Conservation (phyloP, 2,888 invertebrate species). For the Stratiomys singularior region DNA sequence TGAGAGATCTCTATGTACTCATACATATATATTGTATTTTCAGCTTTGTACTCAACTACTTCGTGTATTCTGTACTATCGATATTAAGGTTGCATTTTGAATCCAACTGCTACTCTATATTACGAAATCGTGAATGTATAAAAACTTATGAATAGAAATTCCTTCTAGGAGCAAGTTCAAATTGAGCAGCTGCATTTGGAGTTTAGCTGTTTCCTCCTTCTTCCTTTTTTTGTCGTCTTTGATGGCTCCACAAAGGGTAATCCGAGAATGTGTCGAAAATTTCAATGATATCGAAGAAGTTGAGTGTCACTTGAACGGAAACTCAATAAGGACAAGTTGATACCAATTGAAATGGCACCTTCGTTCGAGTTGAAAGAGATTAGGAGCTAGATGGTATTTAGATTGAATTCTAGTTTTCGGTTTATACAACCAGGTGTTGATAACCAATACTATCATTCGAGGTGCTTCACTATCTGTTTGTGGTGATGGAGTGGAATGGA, state of each 20-base stretch:
- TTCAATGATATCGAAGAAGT: conserved; percentile 6
- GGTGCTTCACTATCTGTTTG: not conserved
- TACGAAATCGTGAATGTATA: conserved; percentile 16
- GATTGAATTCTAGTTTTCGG: not conserved
- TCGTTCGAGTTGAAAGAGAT: not conserved
- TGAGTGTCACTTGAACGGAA: not conserved
- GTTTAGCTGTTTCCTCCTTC: conserved; percentile 14
- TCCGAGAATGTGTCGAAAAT: conserved; percentile 24
- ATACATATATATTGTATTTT: not conserved
- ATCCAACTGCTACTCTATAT: not conserved
- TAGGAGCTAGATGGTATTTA: not conserved
- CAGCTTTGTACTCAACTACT: not conserved
- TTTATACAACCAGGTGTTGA: not conserved
- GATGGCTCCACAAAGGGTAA: not conserved
- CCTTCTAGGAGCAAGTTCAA: not conserved
- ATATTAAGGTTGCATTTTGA: conserved; percentile 16
- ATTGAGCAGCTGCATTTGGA: conserved; percentile 8
- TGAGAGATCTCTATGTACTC: too few relatives aligned
- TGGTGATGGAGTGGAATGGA: too few relatives aligned
- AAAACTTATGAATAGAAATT: conserved; percentile 21
- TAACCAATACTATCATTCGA: not conserved
- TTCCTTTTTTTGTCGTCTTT: not conserved
- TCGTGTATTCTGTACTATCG: not conserved
- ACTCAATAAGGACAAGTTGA: conserved; percentile 3
- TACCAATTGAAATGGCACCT: not conserved